Base-by-base conservation (phyloP, 2,888 invertebrate species). In the Drosophila rellima region DNA sequence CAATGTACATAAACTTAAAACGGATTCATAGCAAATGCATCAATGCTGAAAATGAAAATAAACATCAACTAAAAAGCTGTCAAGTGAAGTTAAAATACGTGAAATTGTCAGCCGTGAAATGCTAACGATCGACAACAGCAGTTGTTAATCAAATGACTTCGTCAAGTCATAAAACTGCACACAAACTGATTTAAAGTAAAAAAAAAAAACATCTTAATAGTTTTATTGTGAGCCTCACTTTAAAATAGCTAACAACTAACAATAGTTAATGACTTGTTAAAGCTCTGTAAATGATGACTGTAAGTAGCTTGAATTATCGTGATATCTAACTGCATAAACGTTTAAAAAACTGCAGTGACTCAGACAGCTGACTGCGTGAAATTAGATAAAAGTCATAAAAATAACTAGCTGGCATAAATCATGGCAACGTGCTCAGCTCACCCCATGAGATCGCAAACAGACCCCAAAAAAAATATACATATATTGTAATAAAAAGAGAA, bases 321-420 rank as follows among this genome's bases (percentile, higher is more conserved):
- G 18, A 39, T 26, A 60, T 20, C 29, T 29, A 20, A 45, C 50
- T 55, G 13, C 29, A 54, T 47, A 59, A 70, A 35, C 48, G 10
- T 18, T 10, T 3, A 10, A 10, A 17, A 35, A 48, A 55, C 31
- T 33, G 42, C 47, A 45, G 47, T 50, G 48, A 70, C 29, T 56
- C 50, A 39, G 15, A 20, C 33, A 17, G 15, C n/a, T 8, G n/a
- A 4, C 17, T 52, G 23, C 42, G 48, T 48, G 8, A 39, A 52
- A 56, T 31, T 52, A 62, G 70, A 66, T 70, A 70, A 66, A 70
- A 61, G 39, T 48, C 45, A 39, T 44, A 59, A 13, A 48, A 52
- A 17, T 39, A 64, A 45, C 29, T 51, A 55, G 26, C 57, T 18
- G 47, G 39, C 6, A 50, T 60, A 61, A 55, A 70, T 74, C 45